A percentile compares a stretch with the other conserved stretches of the same genome.
Evolutionary conservation across 2,797 vertebrate genomes (phyloP).

Genomic region (Pseudopleuronectes americanus): DNA sequence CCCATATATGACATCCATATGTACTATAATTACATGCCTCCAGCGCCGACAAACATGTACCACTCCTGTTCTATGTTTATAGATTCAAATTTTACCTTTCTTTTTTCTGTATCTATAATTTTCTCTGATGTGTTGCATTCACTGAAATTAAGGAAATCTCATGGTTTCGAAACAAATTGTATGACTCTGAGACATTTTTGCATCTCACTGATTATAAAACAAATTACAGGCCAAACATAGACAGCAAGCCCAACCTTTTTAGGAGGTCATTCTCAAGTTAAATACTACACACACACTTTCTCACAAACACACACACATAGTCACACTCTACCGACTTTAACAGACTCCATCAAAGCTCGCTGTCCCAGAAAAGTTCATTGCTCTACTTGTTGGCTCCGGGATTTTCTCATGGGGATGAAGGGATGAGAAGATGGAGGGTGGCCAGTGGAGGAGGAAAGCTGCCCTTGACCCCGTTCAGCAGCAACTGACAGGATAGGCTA

Average conservation of each 20-base stretch:
- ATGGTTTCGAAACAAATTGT: neutral
- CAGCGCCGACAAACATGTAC: neutral
- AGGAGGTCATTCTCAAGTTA: conserved; percentile 19
- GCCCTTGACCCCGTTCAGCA: conserved; percentile 73
- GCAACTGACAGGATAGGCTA: conserved; percentile 40
- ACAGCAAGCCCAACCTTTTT: conserved; percentile 33
- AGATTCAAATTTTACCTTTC: neutral
- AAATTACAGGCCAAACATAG: conserved; percentile 16
- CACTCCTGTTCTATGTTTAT: neutral
- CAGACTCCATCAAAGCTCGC: conserved; percentile 10
- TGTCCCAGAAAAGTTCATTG: conserved; percentile 77
- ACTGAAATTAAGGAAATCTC: neutral
- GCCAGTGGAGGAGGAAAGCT: conserved; percentile 60
- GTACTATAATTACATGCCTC: conserved; percentile 27
- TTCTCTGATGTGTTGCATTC: neutral
- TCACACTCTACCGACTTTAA: conserved; percentile 3
- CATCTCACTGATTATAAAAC: conserved; percentile 1
- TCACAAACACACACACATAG: neutral
- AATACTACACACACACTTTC: neutral
- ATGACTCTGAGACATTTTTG: neutral
- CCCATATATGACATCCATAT: conserved; percentile 63
- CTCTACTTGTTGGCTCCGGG: conserved; percentile 70
- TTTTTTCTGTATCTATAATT: neutral
- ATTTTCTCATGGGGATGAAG: conserved; percentile 55
- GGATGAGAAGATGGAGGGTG: conserved; percentile 61